phyloP scores from a whole-genome alignment of 2,113 vertebrate genomes.

The Odocoileus virginianus region DNA sequence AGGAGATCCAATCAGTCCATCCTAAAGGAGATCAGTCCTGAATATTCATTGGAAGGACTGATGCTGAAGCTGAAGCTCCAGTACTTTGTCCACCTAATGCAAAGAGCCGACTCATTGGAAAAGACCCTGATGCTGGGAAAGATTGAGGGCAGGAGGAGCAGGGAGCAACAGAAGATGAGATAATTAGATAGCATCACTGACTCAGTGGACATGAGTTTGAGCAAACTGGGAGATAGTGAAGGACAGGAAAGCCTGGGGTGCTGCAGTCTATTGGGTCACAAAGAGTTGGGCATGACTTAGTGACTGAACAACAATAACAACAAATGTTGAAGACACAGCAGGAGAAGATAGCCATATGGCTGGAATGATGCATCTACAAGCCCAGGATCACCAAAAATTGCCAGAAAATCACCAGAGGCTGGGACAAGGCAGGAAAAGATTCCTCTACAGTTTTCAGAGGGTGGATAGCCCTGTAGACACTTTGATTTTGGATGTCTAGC shows the following conservation, averaged over 20 bases:
- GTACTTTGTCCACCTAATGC: neutral
- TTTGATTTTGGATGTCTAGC: neutral
- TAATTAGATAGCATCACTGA: neutral
- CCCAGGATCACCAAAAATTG: neutral
- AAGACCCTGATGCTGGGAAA: neutral
- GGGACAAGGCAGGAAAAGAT: neutral
- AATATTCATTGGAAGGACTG: neutral
- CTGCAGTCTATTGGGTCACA: neutral
- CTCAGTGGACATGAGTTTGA: neutral
- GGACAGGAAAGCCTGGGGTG: neutral
- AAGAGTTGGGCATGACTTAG: neutral
- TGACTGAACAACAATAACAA: neutral
- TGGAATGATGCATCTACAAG: neutral
- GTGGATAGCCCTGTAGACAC: neutral
- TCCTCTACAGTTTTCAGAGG: neutral
- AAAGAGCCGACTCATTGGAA: neutral
- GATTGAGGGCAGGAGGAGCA: neutral
- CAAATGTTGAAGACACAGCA: neutral
- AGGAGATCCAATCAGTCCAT: neutral
- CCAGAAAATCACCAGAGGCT: neutral
- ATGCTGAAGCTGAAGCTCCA: neutral
- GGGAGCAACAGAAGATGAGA: neutral
- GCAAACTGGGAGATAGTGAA: neutral
- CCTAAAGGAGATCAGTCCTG: neutral
- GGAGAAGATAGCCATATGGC: too few relatives aligned